Evolutionary conservation across 2,797 vertebrate genomes (phyloP).

Genomic region (Squalus acanthias): DNA sequence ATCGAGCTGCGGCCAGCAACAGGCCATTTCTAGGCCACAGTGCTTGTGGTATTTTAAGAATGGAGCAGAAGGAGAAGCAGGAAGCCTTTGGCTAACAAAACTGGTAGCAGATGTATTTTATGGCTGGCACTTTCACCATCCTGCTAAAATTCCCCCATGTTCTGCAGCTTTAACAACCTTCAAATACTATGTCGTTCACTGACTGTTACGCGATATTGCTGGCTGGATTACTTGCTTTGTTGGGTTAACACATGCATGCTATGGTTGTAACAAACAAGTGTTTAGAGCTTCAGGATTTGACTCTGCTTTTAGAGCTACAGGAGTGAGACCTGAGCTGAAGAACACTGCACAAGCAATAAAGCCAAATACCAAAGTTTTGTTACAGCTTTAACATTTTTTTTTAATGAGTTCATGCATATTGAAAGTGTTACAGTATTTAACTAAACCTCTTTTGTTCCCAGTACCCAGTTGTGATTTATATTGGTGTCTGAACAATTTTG

Average conservation of each 20-base stretch:
- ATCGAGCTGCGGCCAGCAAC: not conserved
- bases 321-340: not conserved
- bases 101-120: not conserved
- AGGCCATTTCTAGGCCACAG: not conserved
- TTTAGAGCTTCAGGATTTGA: not conserved
- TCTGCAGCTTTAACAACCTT: not conserved
- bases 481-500: conserved; percentile 26
- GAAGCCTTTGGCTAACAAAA: not conserved
- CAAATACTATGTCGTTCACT: not conserved
- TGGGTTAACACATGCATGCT: not conserved
- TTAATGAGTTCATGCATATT: not conserved
- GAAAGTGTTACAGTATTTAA: not conserved
- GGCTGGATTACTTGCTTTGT: not conserved
- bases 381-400: not conserved
- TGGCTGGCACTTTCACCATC: not conserved
- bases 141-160: not conserved
- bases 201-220: not conserved
- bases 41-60: not conserved
- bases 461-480: not conserved
- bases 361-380: not conserved
- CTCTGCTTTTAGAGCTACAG: not conserved
- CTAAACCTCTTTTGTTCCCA: not conserved
- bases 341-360: not conserved
- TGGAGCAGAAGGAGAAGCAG: not conserved
- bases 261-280: not conserved